phyloP scores from a whole-genome alignment of 2,797 vertebrate species.

The Scarus forsteni region DNA sequence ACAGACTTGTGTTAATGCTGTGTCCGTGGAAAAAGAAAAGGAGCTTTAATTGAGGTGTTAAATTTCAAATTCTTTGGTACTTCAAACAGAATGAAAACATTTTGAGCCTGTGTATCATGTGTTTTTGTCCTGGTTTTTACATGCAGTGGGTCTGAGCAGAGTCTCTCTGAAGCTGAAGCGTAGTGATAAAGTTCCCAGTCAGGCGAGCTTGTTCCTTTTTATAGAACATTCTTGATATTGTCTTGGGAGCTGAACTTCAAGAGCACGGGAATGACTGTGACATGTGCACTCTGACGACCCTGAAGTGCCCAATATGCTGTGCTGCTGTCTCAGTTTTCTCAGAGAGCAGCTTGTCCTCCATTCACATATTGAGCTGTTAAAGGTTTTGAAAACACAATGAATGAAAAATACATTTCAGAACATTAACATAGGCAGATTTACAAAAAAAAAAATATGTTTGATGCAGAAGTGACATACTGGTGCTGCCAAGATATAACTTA shows the following conservation, averaged over 20 bases:
- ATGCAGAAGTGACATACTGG: no score
- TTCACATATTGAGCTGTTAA: background rate
- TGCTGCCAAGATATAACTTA: no score
- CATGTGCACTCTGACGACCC: background rate
- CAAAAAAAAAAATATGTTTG: no score
- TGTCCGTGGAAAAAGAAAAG: no score
- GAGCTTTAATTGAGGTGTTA: no score
- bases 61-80: background rate
- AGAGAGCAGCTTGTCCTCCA: background rate
- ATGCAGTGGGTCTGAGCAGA: background rate
- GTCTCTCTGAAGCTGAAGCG: background rate
- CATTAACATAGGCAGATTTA: no score
- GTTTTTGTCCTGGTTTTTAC: background rate
- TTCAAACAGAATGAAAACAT: background rate
- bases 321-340: background rate
- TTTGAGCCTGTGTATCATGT: no score
- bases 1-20: no score
- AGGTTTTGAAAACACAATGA: no score
- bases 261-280: slow-evolving; percentile 5
- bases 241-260: slow-evolving; percentile 1
- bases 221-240: slow-evolving; percentile 26
- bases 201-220: slow-evolving; percentile 20
- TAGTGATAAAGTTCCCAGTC: slow-evolving; percentile 10
- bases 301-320: background rate
- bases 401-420: no score